Percentiles rank a stretch among this genome's conserved stretches.
Evolutionary conservation across 2,888 invertebrate genomes (phyloP).

Genomic region (Cerceris rybyensis): DNA sequence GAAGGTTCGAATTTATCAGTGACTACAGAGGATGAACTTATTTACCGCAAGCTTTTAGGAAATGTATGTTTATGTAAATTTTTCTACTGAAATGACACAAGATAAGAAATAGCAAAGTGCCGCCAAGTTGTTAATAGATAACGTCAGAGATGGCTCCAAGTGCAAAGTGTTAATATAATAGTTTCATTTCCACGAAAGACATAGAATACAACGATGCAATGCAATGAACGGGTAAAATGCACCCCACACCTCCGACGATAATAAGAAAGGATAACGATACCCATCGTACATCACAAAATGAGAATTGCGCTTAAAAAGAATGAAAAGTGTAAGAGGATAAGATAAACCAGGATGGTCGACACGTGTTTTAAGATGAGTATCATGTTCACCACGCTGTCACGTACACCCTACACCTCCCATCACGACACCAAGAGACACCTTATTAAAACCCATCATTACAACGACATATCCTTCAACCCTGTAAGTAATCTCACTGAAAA

Average conservation of each 20-base stretch:
- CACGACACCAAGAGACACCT: too few species aligned
- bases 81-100: too few species aligned
- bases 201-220: background rate
- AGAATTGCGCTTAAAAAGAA: slow-evolving; percentile 51
- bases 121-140: too few species aligned
- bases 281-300: slow-evolving; percentile 38
- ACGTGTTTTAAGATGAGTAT: slow-evolving; percentile 45
- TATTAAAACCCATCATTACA: too few species aligned
- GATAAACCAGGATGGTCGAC: slow-evolving; percentile 42
- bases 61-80: too few species aligned
- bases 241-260: background rate
- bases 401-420: slow-evolving; percentile 13
- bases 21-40: too few species aligned
- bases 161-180: too few species aligned
- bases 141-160: too few species aligned
- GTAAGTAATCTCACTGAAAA: too few species aligned
- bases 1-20: too few species aligned
- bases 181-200: background rate
- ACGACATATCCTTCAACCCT: background rate
- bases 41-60: too few species aligned
- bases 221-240: background rate
- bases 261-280: slow-evolving; percentile 9
- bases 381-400: slow-evolving; percentile 41
- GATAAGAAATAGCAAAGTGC: too few species aligned
- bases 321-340: slow-evolving; percentile 65